Conservation (phyloP, 2,888 invertebrate genomes). For the Agrochola circellaris region DNA sequence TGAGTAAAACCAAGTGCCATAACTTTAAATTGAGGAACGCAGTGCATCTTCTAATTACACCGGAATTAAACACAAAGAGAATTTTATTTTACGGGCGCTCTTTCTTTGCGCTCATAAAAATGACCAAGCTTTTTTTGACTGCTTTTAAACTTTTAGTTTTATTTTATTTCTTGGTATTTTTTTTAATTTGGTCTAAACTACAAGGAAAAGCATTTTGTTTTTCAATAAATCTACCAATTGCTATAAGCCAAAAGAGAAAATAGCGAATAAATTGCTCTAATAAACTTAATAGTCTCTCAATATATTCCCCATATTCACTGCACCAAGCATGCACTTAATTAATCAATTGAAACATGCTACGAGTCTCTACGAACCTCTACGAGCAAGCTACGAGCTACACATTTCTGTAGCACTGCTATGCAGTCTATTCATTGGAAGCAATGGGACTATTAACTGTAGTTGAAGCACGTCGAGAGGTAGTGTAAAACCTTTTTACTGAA, state of each 20-base stretch:
- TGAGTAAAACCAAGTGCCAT: conserved; percentile 6
- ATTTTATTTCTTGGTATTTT: not conserved
- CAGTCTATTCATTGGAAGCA: conserved; percentile 48
- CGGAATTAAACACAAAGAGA: conserved; percentile 47
- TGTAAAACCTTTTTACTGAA: conserved; percentile 46
- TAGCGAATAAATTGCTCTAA: conserved; percentile 2
- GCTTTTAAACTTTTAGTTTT: conserved; percentile 12
- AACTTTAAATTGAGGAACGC: conserved; percentile 28
- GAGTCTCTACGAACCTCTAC: conserved; percentile 53
- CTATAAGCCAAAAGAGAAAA: not conserved
- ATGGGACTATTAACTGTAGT: conserved; percentile 45
- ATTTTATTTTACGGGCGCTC: conserved; percentile 48
- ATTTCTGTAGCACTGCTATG: conserved; percentile 61
- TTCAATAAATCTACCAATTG: conserved; percentile 4
- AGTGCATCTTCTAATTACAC: conserved; percentile 52
- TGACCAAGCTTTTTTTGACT: conserved; percentile 48
- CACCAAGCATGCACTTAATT: conserved; percentile 43
- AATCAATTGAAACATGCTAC: conserved; percentile 51
- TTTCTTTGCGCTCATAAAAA: conserved; percentile 56
- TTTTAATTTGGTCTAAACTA: not conserved
- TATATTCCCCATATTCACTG: conserved; percentile 25
- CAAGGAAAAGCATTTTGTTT: not conserved
- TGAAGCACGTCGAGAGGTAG: conserved; percentile 26
- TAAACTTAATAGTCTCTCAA: conserved; percentile 8
- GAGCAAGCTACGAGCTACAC: conserved; percentile 41